Percentiles rank a stretch among this genome's conserved stretches.
phyloP scores from a whole-genome alignment of 2,797 vertebrate species.

The Pitangus sulphuratus region DNA sequence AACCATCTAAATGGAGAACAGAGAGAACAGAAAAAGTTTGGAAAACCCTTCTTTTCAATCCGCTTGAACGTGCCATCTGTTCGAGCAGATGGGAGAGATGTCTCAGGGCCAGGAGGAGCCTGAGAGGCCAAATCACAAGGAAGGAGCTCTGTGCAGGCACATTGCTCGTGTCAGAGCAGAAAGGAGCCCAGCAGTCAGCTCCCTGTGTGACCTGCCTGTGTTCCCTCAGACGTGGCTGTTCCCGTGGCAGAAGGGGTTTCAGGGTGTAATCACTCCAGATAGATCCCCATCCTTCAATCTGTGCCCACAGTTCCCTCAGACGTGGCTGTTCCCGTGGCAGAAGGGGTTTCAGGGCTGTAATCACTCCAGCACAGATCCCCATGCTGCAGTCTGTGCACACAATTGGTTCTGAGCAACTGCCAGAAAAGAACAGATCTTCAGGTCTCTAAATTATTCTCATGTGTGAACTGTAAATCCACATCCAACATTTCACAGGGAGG shows the following conservation, averaged over 20 bases:
- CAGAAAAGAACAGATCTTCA: background rate
- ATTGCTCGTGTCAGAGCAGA: background rate
- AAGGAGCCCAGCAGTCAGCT: background rate
- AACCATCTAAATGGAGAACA: background rate
- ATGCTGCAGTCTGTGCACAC: background rate
- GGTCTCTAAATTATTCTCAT: background rate
- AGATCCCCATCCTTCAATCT: background rate
- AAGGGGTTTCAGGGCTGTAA: background rate
- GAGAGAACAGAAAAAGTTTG: background rate
- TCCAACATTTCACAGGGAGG: background rate
- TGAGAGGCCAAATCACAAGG: background rate
- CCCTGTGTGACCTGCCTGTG: background rate
- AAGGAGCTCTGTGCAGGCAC: background rate
- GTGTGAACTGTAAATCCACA: background rate
- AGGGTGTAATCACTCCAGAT: too few relatives aligned
- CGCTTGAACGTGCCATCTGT: constrained; percentile 56
- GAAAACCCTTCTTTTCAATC: constrained; percentile 43
- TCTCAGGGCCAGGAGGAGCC: constrained; percentile 34
- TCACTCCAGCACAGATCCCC: too few relatives aligned
- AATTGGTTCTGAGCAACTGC: background rate
- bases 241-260: background rate
- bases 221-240: background rate
- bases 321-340: background rate
- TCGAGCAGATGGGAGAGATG: constrained; percentile 67
- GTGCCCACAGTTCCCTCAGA: background rate